Base-by-base conservation (phyloP, 2,113 vertebrate genomes). In the Chaetura pelagica region DNA sequence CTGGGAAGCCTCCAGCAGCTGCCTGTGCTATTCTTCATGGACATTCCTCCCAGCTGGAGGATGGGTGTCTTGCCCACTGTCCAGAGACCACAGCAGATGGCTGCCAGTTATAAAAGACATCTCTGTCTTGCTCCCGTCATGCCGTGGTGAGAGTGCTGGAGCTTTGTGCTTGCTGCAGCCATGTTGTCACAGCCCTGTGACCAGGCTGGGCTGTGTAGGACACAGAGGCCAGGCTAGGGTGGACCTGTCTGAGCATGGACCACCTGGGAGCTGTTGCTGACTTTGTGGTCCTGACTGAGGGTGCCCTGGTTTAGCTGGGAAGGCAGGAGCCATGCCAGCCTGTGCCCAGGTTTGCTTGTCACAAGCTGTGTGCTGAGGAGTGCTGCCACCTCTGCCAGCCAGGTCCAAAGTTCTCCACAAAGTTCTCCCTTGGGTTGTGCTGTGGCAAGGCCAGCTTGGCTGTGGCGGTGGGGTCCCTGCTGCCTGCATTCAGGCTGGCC, bases 61-160 rank as follows among this genome's bases (percentile, higher is more conserved):
- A 21, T 0, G 3, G 24, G 35, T 14, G 40, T 58, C 51, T 35
- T 86, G 51, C 59, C 77, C 32, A 8, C 40, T 0, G 4, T 15
- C 42, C 2, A 1, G 32, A 35, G 55, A 9, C 32, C 10, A 2
- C 1, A 0, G 57, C 6, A 27, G 44, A 46, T 9, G 11, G 18
- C 63, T 77, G 42, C 20, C 2, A 24, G n/a, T 20, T 54, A 19
- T n/a, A 30, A 61, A 40, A 66, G 48, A 35, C 59, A 16, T 46
- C 42, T 84, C 29, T 69, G 73, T 30, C 67, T 52, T 55, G 15
- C 42, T 72, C 44, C 26, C 29, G 6, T 35, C 34, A 1, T 12
- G n/a, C 42, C 19, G 30, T 2, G 6, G 27, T 44, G 61, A 38
- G 48, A 55, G 16, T 1, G 5, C 77, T 57, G 35, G 34, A 75